These are phyloP conservation scores for Aphis craccivora DNA, from an alignment of 1,140 invertebrate genomes.

Conservation along the genomic window DNA sequence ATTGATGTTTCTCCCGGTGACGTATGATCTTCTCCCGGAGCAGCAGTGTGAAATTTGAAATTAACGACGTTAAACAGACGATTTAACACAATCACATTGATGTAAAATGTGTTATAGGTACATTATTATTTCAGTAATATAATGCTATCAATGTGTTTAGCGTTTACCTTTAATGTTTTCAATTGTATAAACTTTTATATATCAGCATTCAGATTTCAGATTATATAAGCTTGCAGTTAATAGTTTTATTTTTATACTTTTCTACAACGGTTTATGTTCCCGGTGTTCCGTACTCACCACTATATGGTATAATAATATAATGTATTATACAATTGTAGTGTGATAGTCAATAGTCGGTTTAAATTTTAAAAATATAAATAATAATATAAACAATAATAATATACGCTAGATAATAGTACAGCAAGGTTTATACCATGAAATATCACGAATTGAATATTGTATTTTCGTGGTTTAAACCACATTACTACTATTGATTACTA, in stretches of 20 bases:
- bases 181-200: not conserved
- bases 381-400: too few relatives aligned
- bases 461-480: too few relatives aligned
- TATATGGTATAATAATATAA: too few relatives aligned
- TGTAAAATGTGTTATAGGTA: not conserved
- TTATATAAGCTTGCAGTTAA: not conserved
- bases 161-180: not conserved
- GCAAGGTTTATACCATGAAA: too few relatives aligned
- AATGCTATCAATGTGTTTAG: not conserved
- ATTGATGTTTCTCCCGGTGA: not conserved
- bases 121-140: not conserved
- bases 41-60: not conserved
- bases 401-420: too few relatives aligned
- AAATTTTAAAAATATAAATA: not conserved
- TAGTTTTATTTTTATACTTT: not conserved
- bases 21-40: not conserved
- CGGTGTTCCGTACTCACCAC: not conserved
- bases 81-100: not conserved
- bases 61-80: not conserved
- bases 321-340: too few relatives aligned
- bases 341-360: not conserved
- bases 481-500: too few relatives aligned
- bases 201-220: too few relatives aligned
- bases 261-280: too few relatives aligned
- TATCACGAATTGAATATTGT: too few relatives aligned